phyloP scores from a whole-genome alignment of 2,888 invertebrate species.

The Drosophila macrospina region DNA sequence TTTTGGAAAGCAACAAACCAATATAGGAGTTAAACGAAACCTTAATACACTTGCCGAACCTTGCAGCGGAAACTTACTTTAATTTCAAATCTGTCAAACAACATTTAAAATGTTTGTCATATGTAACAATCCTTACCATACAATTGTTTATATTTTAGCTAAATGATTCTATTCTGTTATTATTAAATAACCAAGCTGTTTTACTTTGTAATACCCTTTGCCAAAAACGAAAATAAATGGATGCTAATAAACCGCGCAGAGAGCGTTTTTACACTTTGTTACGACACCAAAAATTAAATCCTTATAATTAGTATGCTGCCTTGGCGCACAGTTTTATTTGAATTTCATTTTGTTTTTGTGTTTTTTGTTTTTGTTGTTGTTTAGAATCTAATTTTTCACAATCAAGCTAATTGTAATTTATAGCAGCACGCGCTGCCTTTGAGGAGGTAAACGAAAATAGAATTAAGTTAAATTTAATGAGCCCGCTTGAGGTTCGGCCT shows the following conservation, averaged over 20 bases:
- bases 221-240: not conserved
- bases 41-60: slow-evolving; percentile 27
- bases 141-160: no score
- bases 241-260: slow-evolving; percentile 27
- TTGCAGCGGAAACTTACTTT: not conserved
- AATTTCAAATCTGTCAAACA: not conserved
- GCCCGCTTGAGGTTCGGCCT: slow-evolving; percentile 43
- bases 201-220: not conserved
- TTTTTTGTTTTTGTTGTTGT: slow-evolving; percentile 25
- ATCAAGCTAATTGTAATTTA: slow-evolving; percentile 80
- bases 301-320: slow-evolving; percentile 63
- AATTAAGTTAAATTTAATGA: slow-evolving; percentile 73
- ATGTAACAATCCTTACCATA: no score
- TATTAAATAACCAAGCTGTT: no score
- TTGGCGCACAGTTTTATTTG: slow-evolving; percentile 28
- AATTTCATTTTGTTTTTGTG: slow-evolving; percentile 21
- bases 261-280: slow-evolving; percentile 47
- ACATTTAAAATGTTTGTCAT: no score
- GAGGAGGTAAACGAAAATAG: slow-evolving; percentile 52
- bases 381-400: slow-evolving; percentile 65
- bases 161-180: no score
- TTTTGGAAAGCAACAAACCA: slow-evolving; percentile 6
- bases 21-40: slow-evolving; percentile 1
- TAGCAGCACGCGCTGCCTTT: slow-evolving; percentile 55
- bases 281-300: slow-evolving; percentile 51